Evolutionary conservation across 2,888 invertebrate genomes (phyloP).

Genomic region (Agriopis aurantiaria): DNA sequence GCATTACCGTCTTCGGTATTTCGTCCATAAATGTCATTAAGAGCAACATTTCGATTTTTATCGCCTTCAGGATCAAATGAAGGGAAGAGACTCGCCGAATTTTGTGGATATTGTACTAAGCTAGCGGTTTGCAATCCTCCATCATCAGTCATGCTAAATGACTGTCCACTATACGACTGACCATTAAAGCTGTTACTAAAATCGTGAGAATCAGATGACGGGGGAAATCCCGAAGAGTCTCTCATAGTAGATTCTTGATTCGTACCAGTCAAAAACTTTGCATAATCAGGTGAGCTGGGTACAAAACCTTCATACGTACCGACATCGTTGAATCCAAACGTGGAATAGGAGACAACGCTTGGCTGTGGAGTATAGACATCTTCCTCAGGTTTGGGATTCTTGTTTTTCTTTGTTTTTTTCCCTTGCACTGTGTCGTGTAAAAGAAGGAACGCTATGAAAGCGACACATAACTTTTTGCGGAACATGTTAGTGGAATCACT

Average conservation of each 20-base stretch:
- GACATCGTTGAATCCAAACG: constrained; percentile 80
- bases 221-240: constrained; percentile 76
- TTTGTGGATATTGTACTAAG: constrained; percentile 65
- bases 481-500: constrained; percentile 65
- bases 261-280: constrained; percentile 62
- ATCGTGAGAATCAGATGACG: constrained; percentile 68
- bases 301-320: constrained; percentile 76
- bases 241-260: constrained; percentile 71
- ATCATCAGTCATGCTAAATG: constrained; percentile 56
- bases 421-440: constrained; percentile 56
- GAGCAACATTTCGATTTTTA: constrained; percentile 56
- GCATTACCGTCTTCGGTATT: constrained; percentile 58
- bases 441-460: constrained; percentile 62
- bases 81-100: constrained; percentile 62
- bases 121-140: constrained; percentile 57
- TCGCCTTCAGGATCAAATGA: constrained; percentile 57
- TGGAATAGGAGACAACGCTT: constrained; percentile 78
- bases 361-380: constrained; percentile 72
- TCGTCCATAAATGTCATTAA: constrained; percentile 53
- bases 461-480: constrained; percentile 62
- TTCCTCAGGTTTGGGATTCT: constrained; percentile 66
- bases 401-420: constrained; percentile 69
- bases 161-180: constrained; percentile 57
- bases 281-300: constrained; percentile 77
- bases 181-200: constrained; percentile 62